Conservation (phyloP, 2,113 vertebrate genomes). For the Grallaria varia region DNA sequence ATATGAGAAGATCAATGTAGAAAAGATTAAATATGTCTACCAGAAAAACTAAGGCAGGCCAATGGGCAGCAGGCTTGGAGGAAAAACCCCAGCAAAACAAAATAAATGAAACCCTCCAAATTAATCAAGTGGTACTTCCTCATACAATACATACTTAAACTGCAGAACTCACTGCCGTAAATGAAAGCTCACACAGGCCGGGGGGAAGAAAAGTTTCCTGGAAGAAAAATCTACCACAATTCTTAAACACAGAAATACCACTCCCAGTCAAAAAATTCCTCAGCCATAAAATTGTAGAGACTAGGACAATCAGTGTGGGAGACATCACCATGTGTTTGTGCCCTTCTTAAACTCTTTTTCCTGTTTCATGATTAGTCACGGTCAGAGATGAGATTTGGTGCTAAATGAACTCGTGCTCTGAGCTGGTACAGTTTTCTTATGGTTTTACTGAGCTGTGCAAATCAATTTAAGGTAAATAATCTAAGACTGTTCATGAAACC, state of each 20-base stretch:
- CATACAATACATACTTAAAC: slow-evolving; percentile 6
- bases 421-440: neutral
- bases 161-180: neutral
- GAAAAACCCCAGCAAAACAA: neutral
- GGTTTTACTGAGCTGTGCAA: neutral
- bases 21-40: neutral
- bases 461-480: slow-evolving; percentile 29
- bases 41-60: neutral
- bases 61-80: neutral
- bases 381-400: neutral
- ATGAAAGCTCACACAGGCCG: neutral
- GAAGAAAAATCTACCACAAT: neutral
- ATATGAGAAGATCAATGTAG: neutral
- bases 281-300: neutral
- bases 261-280: neutral
- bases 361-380: neutral
- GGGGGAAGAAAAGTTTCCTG: neutral
- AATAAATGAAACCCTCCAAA: neutral
- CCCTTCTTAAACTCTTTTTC: neutral
- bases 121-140: slow-evolving; percentile 11
- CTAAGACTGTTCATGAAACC: neutral
- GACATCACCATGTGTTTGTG: neutral
- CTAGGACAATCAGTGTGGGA: neutral
- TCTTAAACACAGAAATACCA: neutral
- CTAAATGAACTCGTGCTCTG: neutral